Percentiles rank a stretch among this genome's conserved stretches.
These are phyloP conservation scores for Urosaurus nigricauda DNA, from an alignment of 2,797 vertebrate species.

Conservation along the genomic window DNA sequence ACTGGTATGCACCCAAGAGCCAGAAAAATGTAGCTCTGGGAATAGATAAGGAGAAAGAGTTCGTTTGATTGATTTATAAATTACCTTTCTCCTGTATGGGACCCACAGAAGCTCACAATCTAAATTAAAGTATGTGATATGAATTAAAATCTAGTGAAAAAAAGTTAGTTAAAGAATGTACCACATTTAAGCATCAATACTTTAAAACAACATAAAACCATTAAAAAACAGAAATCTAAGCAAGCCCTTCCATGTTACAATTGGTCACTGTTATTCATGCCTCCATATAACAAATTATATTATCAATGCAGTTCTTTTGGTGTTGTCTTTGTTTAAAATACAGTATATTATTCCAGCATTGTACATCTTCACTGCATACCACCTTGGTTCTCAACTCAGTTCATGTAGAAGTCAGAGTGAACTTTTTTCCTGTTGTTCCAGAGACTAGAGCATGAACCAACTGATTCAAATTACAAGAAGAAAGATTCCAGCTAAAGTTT, in stretches of 20 bases:
- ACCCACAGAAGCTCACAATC: too few species aligned
- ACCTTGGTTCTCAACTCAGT: neutral
- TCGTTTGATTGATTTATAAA: too few species aligned
- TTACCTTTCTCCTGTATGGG: too few species aligned
- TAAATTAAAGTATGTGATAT: too few species aligned
- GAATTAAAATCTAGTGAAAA: too few species aligned
- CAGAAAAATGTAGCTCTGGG: neutral
- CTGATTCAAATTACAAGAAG: too few species aligned
- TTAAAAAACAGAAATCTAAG: neutral
- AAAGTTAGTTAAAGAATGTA: too few species aligned
- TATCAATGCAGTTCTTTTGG: neutral
- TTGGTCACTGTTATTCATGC: neutral
- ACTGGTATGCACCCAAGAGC: neutral
- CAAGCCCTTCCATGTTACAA: neutral
- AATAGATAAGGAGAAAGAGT: neutral
- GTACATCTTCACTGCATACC: neutral
- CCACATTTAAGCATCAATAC: too few species aligned
- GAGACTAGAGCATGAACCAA: too few species aligned
- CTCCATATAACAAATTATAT: neutral
- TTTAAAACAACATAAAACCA: too few species aligned
- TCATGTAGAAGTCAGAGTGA: neutral
- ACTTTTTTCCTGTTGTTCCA: neutral
- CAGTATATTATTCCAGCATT: neutral
- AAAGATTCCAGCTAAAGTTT: too few species aligned
- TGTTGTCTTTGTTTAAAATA: neutral